Evolutionary conservation across 2,888 invertebrate genomes (phyloP).

Genomic region (Polyommatus icarus): DNA sequence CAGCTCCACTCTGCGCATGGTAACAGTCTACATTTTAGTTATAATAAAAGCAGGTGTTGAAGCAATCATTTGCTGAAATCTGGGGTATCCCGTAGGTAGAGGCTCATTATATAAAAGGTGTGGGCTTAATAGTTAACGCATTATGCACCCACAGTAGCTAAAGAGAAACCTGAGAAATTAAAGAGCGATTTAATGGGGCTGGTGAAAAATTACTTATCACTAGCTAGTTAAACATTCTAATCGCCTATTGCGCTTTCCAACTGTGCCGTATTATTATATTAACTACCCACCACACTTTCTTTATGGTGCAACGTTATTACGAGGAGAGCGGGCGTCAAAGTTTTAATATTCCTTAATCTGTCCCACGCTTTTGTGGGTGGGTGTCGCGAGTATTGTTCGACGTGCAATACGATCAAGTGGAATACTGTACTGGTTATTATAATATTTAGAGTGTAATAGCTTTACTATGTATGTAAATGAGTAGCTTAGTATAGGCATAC

Average conservation of each 20-base stretch:
- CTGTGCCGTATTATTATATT: conserved; percentile 25
- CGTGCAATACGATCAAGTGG: conserved; percentile 1
- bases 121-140: background rate
- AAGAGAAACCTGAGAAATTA: conserved; percentile 1
- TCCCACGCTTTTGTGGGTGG: background rate
- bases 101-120: background rate
- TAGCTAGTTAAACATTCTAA: conserved; percentile 20
- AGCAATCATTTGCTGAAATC: background rate
- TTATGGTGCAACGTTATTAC: conserved; percentile 16
- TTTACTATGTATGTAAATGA: background rate
- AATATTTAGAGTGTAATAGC: background rate
- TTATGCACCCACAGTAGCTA: background rate
- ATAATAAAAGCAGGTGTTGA: too few relatives aligned
- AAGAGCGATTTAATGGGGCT: background rate
- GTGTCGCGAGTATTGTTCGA: background rate
- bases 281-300: conserved; percentile 20
- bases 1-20: conserved; percentile 84
- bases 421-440: background rate
- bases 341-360: conserved; percentile 21
- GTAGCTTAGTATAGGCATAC: background rate
- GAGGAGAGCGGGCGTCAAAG: conserved; percentile 7
- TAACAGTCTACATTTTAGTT: conserved; percentile 55
- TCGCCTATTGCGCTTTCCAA: conserved; percentile 23
- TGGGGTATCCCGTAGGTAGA: background rate
- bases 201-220: background rate